A percentile compares a stretch with the other conserved stretches of the same genome.
Evolutionary conservation across 2,888 invertebrate genomes (phyloP).

Genomic region (Nephrotoma flavescens): DNA sequence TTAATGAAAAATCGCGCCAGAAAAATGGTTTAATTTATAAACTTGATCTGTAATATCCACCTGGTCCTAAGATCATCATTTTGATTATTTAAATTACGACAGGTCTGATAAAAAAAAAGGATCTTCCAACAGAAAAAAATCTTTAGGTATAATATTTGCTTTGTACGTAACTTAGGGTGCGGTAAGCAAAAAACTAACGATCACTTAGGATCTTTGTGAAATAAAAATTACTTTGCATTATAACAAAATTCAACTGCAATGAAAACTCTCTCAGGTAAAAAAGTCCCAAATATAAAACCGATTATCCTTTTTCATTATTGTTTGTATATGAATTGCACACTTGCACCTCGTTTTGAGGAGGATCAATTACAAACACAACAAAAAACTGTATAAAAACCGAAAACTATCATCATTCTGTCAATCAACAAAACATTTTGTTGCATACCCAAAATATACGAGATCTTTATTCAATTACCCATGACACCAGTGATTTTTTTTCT

Average conservation of each 20-base stretch:
- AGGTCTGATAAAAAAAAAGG: not conserved
- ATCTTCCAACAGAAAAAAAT: not conserved
- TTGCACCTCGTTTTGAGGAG: not conserved
- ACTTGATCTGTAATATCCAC: not conserved
- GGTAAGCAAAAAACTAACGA: not conserved
- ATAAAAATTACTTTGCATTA: not conserved
- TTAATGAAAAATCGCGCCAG: not conserved
- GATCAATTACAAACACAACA: not conserved
- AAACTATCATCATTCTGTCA: not conserved
- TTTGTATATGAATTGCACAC: not conserved
- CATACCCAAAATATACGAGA: not conserved
- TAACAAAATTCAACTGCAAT: not conserved
- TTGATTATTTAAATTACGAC: not conserved
- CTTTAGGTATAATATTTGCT: not conserved
- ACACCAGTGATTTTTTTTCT: not conserved
- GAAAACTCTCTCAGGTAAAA: not conserved
- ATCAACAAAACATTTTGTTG: not conserved
- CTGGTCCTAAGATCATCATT: not conserved
- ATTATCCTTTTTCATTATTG: not conserved
- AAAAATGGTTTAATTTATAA: not conserved
- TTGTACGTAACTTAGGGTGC: too few species aligned
- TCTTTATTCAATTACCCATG: not conserved
- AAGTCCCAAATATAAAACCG: not conserved
- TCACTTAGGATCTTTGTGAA: not conserved
- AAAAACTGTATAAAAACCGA: not conserved